Evolutionary conservation across 2,113 vertebrate genomes (phyloP).

Genomic region (Thalassoma bifasciatum): DNA sequence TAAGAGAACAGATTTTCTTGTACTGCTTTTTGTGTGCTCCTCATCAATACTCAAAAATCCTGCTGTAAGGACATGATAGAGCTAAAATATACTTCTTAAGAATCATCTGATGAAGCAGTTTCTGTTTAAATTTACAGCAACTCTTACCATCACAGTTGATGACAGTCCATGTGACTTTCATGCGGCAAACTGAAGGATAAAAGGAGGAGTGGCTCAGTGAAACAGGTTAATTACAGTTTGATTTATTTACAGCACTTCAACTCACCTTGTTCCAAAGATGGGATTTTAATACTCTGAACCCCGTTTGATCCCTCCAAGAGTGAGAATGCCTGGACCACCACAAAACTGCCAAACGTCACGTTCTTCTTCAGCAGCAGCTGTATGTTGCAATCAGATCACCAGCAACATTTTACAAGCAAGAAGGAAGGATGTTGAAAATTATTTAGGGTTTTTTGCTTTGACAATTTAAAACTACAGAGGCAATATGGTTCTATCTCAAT

Average conservation of each 20-base stretch:
- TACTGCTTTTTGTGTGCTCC: no score
- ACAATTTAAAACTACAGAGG: no score
- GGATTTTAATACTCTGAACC: slow-evolving; percentile 54
- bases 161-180: neutral
- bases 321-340: slow-evolving; percentile 42
- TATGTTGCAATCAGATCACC: slow-evolving; percentile 1
- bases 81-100: no score
- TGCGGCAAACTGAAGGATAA: slow-evolving; percentile 74
- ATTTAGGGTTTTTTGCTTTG: no score
- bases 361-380: slow-evolving; percentile 69
- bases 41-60: no score
- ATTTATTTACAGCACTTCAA: neutral
- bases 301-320: neutral
- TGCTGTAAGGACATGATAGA: no score
- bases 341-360: slow-evolving; percentile 54
- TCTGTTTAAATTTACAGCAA: neutral
- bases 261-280: slow-evolving; percentile 71
- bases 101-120: no score
- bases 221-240: no score
- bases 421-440: neutral
- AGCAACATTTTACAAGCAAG: neutral
- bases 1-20: neutral
- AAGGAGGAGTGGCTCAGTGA: neutral
- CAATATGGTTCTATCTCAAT: no score
- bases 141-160: slow-evolving; percentile 72